Evolutionary conservation across 2,888 invertebrate genomes (phyloP), one percentile per base, ranked within the genome.

Genomic region (Chrysolina haemoptera): DNA sequence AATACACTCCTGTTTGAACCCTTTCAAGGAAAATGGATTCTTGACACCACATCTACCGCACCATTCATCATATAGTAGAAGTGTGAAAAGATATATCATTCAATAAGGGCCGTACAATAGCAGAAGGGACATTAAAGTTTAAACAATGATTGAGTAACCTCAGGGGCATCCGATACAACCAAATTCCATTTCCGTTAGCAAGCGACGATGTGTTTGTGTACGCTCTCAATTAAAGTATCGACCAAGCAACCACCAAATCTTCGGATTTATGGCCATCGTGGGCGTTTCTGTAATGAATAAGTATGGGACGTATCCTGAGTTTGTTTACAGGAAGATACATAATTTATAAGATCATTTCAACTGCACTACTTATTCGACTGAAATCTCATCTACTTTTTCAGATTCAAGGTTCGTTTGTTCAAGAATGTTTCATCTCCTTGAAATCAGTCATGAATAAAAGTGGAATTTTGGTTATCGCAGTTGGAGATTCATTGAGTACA

Each of bases 81-180:
- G 48, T 16, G 16, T 16, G 48, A 53, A 59, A n/a, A 27, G 59
- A 59, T 59, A 59, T 59, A 27, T 59, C 59, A 8, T 27, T 59
- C 59, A 27, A 59, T 59, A 59, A 59, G 35, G 35, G 41, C 16
- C 18, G 18, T 27, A 55, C 68, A 63, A 63, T 65, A 59, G 68
- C 67, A 55, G 48, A 64, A 68, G 18, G 71, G 68, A 71, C 75
- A 81, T 82, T 82, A 82, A 83, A 82, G 77, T 82, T 82, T 82
- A 82, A 83, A 83, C 82, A 83, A 83, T 82, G 83, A 83, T 83
- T 80, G 82, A 83, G 80, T 80, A 81, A 80, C 77, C 82, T 77
- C 82, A 55, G 35, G 83, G 80, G 82, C 68, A 77, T 81, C 76
- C 76, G 76, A 79, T 80, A 82, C 82, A 81, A 73, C 80, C 76